Conservation (phyloP, 2,888 invertebrate species). For the Phytoseiulus persimilis region DNA sequence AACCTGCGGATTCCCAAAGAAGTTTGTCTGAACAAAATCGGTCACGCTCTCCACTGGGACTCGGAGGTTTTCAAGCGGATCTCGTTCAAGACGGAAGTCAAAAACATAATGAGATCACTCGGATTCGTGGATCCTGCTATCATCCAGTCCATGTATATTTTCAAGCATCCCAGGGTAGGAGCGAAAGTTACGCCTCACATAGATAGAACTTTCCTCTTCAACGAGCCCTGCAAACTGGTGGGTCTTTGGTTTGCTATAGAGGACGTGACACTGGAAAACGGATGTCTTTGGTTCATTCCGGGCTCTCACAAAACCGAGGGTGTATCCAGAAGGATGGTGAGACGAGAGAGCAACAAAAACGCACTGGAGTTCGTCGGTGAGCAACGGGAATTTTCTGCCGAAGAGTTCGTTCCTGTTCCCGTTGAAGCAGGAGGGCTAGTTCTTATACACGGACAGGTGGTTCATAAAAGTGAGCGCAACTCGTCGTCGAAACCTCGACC, state of each 20-base stretch:
- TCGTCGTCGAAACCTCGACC: conserved; percentile 72
- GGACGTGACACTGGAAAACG: conserved; percentile 82
- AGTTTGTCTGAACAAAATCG: conserved; percentile 60
- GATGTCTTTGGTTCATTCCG: conserved; percentile 82
- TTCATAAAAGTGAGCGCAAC: conserved; percentile 83
- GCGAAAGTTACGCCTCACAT: conserved; percentile 60
- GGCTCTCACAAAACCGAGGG: conserved; percentile 81
- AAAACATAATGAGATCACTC: conserved; percentile 64
- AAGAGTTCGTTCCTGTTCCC: conserved; percentile 67
- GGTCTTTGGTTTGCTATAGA: conserved; percentile 96
- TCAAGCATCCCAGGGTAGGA: conserved; percentile 84
- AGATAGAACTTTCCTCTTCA: conserved; percentile 77
- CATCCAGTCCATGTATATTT: conserved; percentile 95
- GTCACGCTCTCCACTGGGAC: conserved; percentile 74
- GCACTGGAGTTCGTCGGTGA: conserved; percentile 61
- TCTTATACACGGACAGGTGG: conserved; percentile 80
- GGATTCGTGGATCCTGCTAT: conserved; percentile 70
- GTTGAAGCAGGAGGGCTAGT: conserved; percentile 79
- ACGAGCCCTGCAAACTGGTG: conserved; percentile 68
- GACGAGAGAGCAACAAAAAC: conserved; percentile 59
- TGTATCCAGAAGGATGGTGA: conserved; percentile 55
- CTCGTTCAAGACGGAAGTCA: conserved; percentile 74
- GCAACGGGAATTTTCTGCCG: conserved; percentile 53
- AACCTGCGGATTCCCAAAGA: conserved; percentile 58
- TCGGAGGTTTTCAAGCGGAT: conserved; percentile 70